Evolutionary conservation across 1,140 invertebrate species (phyloP).

Genomic region (Lordiphosa collinella): DNA sequence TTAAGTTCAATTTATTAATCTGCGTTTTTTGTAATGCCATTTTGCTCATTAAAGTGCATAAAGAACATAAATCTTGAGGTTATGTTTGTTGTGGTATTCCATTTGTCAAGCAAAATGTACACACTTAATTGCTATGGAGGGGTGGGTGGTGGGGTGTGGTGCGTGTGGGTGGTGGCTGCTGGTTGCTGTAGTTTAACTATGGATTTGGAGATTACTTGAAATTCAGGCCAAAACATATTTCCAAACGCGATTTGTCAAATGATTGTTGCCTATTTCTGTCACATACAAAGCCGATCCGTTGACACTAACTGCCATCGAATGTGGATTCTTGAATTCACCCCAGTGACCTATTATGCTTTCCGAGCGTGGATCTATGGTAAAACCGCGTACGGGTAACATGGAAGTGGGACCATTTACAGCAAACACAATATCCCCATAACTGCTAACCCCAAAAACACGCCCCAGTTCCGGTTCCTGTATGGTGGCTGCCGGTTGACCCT

Average conservation of each 20-base stretch:
- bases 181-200: not conserved
- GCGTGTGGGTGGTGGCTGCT: conserved; percentile 3
- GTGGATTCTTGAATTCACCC: conserved; percentile 89
- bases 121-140: conserved; percentile 63
- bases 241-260: conserved; percentile 80
- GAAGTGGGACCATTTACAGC: conserved; percentile 90
- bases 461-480: conserved; percentile 87
- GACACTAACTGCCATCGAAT: conserved; percentile 88
- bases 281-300: conserved; percentile 90
- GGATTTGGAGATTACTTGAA: not conserved
- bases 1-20: conserved; percentile 46
- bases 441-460: conserved; percentile 87
- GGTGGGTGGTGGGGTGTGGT: conserved; percentile 1
- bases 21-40: conserved; percentile 52
- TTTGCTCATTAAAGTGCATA: conserved; percentile 64
- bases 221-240: conserved; percentile 75
- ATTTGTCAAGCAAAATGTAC: conserved; percentile 68
- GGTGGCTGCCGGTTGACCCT: conserved; percentile 83
- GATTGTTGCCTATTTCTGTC: conserved; percentile 91
- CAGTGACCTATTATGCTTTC: conserved; percentile 87
- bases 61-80: conserved; percentile 70
- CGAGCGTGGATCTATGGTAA: conserved; percentile 87
- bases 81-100: conserved; percentile 73
- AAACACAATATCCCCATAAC: conserved; percentile 87
- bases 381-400: conserved; percentile 85